Evolutionary conservation across 2,113 vertebrate species (phyloP).

Genomic region (Ahaetulla prasina): DNA sequence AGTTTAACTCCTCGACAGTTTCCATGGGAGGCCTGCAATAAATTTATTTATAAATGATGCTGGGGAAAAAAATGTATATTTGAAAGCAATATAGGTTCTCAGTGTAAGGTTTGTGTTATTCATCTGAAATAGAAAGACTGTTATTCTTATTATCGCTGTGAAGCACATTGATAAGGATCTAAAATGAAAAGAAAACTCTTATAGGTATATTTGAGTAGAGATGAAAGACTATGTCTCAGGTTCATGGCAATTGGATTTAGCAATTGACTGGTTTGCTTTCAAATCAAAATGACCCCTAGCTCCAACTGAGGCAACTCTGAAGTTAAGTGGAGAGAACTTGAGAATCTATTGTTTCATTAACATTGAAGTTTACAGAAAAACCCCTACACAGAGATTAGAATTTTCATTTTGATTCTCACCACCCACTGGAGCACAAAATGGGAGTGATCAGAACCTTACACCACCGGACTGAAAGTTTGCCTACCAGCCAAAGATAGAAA

Average conservation of each 20-base stretch:
- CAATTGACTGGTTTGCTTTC: background rate
- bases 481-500: background rate
- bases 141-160: background rate
- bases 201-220: background rate
- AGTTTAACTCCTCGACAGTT: slow-evolving; percentile 51
- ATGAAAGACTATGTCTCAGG: background rate
- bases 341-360: background rate
- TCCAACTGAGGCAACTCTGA: background rate
- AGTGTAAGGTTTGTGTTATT: background rate
- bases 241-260: background rate
- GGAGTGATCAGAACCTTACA: background rate
- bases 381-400: background rate
- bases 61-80: slow-evolving; percentile 52
- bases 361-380: background rate
- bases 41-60: slow-evolving; percentile 50
- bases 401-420: background rate
- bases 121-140: background rate
- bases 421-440: background rate
- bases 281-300: background rate
- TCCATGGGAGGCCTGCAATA: slow-evolving; percentile 33
- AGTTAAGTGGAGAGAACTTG: background rate
- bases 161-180: background rate
- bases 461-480: background rate
- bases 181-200: background rate
- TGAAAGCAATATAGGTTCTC: background rate